Evolutionary conservation across 2,888 invertebrate species (phyloP), one percentile per base, ranked within the genome.

Genomic region (Eugnorisma glareosa): DNA sequence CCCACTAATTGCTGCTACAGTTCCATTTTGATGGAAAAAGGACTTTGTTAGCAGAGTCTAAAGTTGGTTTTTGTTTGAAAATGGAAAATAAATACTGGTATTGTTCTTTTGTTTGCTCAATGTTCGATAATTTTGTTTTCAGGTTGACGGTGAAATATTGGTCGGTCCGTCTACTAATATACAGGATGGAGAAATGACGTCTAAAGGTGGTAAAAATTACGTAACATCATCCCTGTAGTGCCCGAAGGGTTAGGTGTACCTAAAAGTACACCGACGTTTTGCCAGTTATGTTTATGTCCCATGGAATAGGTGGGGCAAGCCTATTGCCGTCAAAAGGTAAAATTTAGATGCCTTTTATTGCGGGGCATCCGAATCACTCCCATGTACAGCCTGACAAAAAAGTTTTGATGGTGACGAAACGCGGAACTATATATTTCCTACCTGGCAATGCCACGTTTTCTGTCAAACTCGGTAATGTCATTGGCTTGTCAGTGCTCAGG

Each of bases 1-100:
- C 45, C 54, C 31, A 21, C 40, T 83, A 73, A 84, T 80, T 67
- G 76, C 76, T 54, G 13, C 15, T 2, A 24, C 31, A 59, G n/a
- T 18, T 70, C 35, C 3, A 59, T 24, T 57, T 77, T 21, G 21
- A 68, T 37, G 15, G 6, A 71, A 83, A 59, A 57, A 0, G 21
- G 31, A 74, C 74, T 45, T 63, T 64, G n/a, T 68, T 6, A 1
- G 1, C 1, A n/a, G 1, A 15, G 0, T 0, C 1, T 64, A 64
- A n/a, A 71, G 63, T 64, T 68, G 11, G 6, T 35, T 79, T 74
- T 35, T 1, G 28, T 37, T 61, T 67, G 18, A 6, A 2, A 24
- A 10, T 11, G 10, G 10, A 31, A 45, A 35, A 10, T 18, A 31
- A 35, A 24, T 48, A 43, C 37, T 63, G 28, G 69, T 37, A 21